Conservation (phyloP, 2,888 invertebrate genomes). For the Mythimna impura region DNA sequence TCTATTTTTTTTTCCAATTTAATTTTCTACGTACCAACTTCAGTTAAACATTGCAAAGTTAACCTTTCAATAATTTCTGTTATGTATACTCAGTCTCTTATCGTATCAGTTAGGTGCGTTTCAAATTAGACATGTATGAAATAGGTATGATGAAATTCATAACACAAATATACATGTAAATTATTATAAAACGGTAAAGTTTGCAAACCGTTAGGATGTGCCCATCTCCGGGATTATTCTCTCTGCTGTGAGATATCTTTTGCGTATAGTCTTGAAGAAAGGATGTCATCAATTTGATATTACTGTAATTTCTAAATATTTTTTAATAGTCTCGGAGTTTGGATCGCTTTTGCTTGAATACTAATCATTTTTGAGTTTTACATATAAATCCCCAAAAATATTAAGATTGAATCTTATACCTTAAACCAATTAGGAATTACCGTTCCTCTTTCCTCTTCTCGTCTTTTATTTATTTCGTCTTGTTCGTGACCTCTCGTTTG, state of each 20-base stretch:
- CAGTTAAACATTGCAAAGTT: not conserved
- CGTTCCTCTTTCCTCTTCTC: conserved; percentile 12
- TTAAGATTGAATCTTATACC: conserved; percentile 5
- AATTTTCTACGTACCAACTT: not conserved
- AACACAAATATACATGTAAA: conserved; percentile 44
- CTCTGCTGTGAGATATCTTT: not conserved
- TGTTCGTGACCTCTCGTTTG: conserved; percentile 51
- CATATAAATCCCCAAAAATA: not conserved
- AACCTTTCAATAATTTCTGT: conserved; percentile 11
- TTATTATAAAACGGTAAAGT: conserved; percentile 50
- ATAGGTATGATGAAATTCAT: conserved; percentile 46
- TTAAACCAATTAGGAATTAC: conserved; percentile 31
- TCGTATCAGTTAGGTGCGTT: conserved; percentile 41
- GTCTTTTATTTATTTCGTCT: conserved; percentile 24
- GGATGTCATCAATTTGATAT: not conserved
- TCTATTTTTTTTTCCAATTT: not conserved
- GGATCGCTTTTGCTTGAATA: not conserved
- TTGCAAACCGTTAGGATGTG: conserved; percentile 40
- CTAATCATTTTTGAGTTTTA: no score
- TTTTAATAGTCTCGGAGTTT: not conserved
- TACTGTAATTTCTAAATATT: not conserved
- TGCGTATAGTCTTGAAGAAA: not conserved
- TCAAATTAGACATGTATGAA: conserved; percentile 45
- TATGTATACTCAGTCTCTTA: not conserved
- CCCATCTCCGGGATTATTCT: conserved; percentile 4